Conservation (phyloP, 2,888 invertebrate genomes). For the Cheilosia impressa region DNA sequence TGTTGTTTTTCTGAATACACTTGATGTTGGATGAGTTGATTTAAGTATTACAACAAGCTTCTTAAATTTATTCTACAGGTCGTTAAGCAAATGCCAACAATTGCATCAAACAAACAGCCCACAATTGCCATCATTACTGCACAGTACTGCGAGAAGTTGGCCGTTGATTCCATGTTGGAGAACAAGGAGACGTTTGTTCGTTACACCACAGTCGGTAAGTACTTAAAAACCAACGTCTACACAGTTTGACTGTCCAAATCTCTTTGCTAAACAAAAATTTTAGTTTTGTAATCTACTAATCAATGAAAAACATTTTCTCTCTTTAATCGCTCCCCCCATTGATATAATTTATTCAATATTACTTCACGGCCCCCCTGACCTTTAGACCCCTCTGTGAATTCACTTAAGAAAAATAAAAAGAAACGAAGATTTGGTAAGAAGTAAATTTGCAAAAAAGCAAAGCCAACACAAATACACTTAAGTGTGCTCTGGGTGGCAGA, state of each 20-base stretch:
- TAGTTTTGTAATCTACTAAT: conserved; percentile 50
- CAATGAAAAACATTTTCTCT: conserved; percentile 73
- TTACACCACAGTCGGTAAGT: conserved; percentile 97
- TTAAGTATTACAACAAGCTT: not conserved
- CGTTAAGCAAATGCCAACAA: conserved; percentile 97
- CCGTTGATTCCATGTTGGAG: conserved; percentile 98
- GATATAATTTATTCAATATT: conserved; percentile 67
- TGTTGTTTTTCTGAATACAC: too few species aligned
- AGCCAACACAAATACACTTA: conserved; percentile 10
- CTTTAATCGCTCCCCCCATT: conserved; percentile 67
- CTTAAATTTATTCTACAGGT: conserved; percentile 84
- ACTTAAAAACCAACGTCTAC: not conserved
- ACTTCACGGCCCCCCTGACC: conserved; percentile 77
- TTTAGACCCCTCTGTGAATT: conserved; percentile 83
- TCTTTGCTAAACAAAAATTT: conserved; percentile 40
- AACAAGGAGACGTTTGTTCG: conserved; percentile 98
- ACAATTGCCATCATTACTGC: conserved; percentile 99
- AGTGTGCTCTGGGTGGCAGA: conserved; percentile 40
- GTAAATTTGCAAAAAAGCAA: conserved; percentile 49
- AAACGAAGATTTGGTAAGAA: conserved; percentile 84
- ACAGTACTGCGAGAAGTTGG: conserved; percentile 98
- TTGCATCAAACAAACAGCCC: conserved; percentile 95
- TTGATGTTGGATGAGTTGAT: too few species aligned
- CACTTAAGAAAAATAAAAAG: conserved; percentile 83
- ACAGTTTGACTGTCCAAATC: not conserved